These are phyloP conservation scores for Leucophenga varia DNA, from an alignment of 1,140 invertebrate species.

Conservation along the genomic window DNA sequence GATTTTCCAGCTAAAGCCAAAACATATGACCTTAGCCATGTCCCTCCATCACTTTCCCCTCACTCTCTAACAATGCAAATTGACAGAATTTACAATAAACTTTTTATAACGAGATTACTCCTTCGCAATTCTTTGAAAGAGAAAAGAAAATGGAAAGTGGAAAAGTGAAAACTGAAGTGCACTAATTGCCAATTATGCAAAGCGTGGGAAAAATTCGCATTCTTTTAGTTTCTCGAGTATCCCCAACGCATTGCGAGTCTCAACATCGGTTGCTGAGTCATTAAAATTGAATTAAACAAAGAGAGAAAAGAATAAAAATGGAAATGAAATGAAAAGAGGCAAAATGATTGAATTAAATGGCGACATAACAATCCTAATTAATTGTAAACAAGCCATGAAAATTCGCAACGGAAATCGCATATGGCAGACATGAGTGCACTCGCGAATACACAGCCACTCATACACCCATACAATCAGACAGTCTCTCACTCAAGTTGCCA, in stretches of 20 bases:
- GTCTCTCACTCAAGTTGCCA: slow-evolving; percentile 1
- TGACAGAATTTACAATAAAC: too few species aligned
- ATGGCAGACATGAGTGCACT: slow-evolving; percentile 4
- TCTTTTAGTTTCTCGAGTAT: too few species aligned
- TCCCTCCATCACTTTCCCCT: too few species aligned
- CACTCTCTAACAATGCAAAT: too few species aligned
- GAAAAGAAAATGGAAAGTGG: slow-evolving; percentile 1
- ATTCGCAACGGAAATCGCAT: slow-evolving; percentile 8
- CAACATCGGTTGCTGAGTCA: slow-evolving; percentile 16
- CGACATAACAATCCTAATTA: slow-evolving; percentile 46
- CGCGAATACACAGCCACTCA: slow-evolving; percentile 23
- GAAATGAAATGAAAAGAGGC: too few species aligned
- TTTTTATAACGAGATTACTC: too few species aligned
- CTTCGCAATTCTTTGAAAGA: too few species aligned
- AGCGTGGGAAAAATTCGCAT: too few species aligned
- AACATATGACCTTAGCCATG: too few species aligned
- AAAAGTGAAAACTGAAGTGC: slow-evolving; percentile 1
- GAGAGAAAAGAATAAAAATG: slow-evolving; percentile 14
- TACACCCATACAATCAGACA: slow-evolving; percentile 6
- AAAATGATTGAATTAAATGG: slow-evolving; percentile 42
- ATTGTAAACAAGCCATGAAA: slow-evolving; percentile 51
- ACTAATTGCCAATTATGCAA: slow-evolving; percentile 10
- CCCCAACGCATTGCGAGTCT: slow-evolving; percentile 24
- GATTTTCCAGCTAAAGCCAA: too few species aligned
- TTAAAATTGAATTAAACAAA: slow-evolving; percentile 2